Base-by-base conservation (phyloP, 2,797 vertebrate species). In the Chaetophractus vellerosus region DNA sequence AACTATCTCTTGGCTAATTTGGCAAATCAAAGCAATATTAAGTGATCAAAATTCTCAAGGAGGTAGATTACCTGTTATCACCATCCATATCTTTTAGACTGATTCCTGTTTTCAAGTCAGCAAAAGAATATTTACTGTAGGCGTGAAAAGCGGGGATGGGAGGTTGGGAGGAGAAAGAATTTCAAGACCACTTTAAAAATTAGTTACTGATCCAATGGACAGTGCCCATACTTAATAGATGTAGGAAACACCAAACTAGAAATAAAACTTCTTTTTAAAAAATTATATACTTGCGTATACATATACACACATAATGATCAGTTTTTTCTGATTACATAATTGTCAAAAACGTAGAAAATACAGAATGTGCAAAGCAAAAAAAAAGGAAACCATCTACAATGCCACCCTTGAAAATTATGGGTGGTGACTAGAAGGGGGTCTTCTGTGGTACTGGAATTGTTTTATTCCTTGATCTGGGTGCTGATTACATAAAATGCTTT, bases 301-400 rank as follows among this genome's bases (percentile, higher is more conserved):
- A 68, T 1, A 66, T 12, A 64, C 8, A 10, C 18, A 64, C 26
- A 57, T 48, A 64, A 59, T 21, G 5, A 71, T 69, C 24, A 50
- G 63, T 92, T 87, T 92, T 72, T 94, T 50, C 71, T 81, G n/a
- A 80, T 79, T 52, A 94, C 4, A 48, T 33, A 87, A 80, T 50
- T 83, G 55, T 12, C 63, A 57, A 93, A 84, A 55, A 66, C 26
- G 80, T 63, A 61, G 24, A 93, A 92, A 94, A 48, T 68, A 74
- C 0, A 92, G n/a, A 83, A 84, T 5, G 2, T 36, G 52, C 15
- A 68, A 38, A 86, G 15, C 71, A 61, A 64, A 87, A 38, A 38
- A 76, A 55, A 57, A 0, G 55, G 18, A 90, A 91, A 59, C 12
- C 21, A 83, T 23, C 19, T 88, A 78, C 6, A 41, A 2, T 52